phyloP scores from a whole-genome alignment of 92 coral and sea anemone species.

The Epizoanthus stellaris region DNA sequence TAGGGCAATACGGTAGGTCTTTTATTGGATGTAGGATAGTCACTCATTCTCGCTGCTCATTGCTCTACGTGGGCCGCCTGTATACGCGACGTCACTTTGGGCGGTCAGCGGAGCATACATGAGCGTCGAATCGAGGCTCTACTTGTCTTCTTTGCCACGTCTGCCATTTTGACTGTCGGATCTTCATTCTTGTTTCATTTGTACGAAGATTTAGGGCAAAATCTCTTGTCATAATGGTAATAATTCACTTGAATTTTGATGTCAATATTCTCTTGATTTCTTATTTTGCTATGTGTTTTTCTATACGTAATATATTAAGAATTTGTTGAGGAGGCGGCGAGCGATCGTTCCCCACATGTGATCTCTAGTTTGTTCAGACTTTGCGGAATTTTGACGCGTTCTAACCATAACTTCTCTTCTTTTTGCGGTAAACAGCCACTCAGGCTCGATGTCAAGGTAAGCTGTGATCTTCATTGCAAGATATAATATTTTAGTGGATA shows the following conservation, averaged over 20 bases:
- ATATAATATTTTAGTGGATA: not conserved
- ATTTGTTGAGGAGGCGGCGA: not conserved
- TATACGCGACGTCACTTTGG: too few species aligned
- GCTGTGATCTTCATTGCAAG: constrained; percentile 3
- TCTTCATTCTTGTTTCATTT: not conserved
- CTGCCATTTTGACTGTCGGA: constrained; percentile 85
- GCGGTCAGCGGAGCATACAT: constrained; percentile 48
- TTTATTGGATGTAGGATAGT: too few species aligned
- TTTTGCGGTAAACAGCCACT: constrained; percentile 68
- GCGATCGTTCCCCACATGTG: not conserved
- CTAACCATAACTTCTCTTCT: constrained; percentile 19
- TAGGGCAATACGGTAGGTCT: too few species aligned
- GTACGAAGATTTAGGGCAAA: constrained; percentile 25
- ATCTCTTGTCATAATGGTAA: constrained; percentile 71
- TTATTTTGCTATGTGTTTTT: not conserved
- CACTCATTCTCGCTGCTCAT: too few species aligned
- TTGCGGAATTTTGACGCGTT: not conserved
- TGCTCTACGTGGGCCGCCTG: too few species aligned
- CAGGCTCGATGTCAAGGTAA: constrained; percentile 87
- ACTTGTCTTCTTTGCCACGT: constrained; percentile 73
- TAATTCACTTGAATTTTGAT: not conserved
- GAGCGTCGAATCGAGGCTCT: constrained; percentile 52
- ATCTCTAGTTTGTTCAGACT: not conserved
- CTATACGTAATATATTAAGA: not conserved
- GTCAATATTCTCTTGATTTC: not conserved